phyloP scores from a whole-genome alignment of 2,113 vertebrate genomes.

The Zapus hudsonius region DNA sequence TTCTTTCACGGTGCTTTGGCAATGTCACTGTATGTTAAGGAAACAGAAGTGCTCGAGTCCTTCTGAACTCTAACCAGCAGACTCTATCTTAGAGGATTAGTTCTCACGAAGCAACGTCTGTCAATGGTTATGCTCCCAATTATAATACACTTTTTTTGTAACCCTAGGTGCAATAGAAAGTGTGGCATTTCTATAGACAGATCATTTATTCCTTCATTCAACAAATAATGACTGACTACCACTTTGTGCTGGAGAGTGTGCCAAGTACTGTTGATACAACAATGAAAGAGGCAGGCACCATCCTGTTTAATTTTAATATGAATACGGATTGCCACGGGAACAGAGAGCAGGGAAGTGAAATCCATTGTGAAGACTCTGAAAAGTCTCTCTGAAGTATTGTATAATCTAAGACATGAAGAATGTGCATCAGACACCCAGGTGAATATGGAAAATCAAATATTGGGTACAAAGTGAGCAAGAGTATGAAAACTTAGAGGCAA shows the following conservation, averaged over 20 bases:
- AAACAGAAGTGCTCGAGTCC: neutral
- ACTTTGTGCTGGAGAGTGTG: neutral
- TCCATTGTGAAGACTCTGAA: neutral
- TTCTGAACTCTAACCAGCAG: constrained; percentile 48
- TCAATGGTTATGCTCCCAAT: neutral
- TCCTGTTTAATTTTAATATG: neutral
- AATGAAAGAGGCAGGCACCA: neutral
- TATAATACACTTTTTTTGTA: neutral
- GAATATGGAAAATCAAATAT: neutral
- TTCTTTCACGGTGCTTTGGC: neutral
- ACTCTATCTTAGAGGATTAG: neutral
- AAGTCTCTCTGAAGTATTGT: neutral
- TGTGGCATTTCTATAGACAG: neutral
- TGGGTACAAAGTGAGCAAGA: neutral
- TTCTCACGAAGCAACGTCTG: neutral
- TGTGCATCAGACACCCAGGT: neutral
- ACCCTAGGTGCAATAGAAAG: neutral
- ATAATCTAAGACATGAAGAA: neutral
- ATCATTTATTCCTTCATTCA: neutral
- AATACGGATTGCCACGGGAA: constrained; percentile 8
- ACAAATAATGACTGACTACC: neutral
- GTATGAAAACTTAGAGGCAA: neutral
- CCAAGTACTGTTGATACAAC: neutral
- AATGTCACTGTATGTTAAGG: neutral
- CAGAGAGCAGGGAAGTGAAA: neutral